Conservation (phyloP, 2,113 vertebrate species). For the Chrysemys picta region DNA sequence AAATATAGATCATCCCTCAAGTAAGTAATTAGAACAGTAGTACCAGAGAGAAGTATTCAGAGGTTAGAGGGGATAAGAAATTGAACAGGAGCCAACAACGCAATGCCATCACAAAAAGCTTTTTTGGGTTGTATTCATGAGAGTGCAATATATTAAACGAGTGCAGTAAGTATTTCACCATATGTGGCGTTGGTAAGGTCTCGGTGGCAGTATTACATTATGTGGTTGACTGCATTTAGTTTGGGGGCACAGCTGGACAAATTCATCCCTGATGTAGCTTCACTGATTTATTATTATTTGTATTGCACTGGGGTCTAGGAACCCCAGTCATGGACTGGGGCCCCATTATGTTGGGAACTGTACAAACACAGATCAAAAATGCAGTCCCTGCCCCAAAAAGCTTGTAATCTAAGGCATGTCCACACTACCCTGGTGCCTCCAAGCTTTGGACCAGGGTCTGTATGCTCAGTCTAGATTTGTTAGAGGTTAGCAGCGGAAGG, state of each 20-base stretch:
- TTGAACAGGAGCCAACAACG: background rate
- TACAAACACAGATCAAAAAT: background rate
- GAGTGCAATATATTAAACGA: background rate
- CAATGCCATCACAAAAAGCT: background rate
- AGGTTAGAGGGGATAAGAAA: conserved; percentile 25
- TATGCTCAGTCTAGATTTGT: background rate
- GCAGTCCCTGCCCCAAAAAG: background rate
- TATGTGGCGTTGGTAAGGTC: background rate
- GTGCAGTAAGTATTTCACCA: background rate
- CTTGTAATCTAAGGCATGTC: background rate
- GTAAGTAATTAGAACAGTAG: conserved; percentile 20
- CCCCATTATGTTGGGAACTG: background rate
- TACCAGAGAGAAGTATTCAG: background rate
- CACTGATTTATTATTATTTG: background rate
- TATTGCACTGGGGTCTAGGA: background rate
- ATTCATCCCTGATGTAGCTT: background rate
- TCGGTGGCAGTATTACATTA: background rate
- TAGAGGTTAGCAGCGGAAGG: background rate
- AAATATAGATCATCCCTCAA: conserved; percentile 25
- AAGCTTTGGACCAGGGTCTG: background rate
- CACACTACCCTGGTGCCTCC: background rate
- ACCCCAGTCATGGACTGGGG: background rate
- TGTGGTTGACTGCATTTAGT: background rate
- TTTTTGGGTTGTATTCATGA: accelerated
- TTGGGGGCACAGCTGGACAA: background rate